Base-by-base conservation (phyloP, 2,797 vertebrate species). In the Morelia viridis region DNA sequence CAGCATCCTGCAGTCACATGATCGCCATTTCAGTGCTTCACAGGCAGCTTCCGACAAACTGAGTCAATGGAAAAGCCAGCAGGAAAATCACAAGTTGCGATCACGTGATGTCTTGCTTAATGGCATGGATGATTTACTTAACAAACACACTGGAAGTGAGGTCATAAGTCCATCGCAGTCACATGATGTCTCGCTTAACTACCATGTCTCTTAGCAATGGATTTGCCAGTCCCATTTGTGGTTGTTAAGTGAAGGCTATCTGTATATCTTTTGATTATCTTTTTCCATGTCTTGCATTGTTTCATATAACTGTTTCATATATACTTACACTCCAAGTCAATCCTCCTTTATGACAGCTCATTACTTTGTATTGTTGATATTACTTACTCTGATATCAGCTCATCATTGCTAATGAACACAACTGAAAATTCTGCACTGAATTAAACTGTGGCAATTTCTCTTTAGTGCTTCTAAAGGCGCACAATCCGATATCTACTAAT, bases 401-500 rank as follows among this genome's bases (percentile, higher is more conserved):
- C 57, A 62, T 76, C 15, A 31, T 62, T 60, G n/a, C 65, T 58
- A 46, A 28, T 64, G 28, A 60, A 65, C 60, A 1, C 35, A 35
- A 1, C 3, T 90, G 50, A 15, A 58, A 85, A 57, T 91, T 83
- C 3, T 15, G 5, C 85, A 24, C 46, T 46, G 31, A 10, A 80
- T 5, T 58, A 87, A 93, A 76, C 24, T 76, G n/a, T 9, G 46
- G 12, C 60, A 3, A 1, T 87, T 88, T 94, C 90, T 93, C 24
- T 35, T 56, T 68, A 90, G 88, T 50, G 1, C 1, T 0, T 10
- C 71, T 57, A 68, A 7, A n/a, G n/a, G 1, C 85, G 7, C 50
- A 94, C 46, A 41, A 83, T 61, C 53, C 64, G 68, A 89, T 15
- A 17, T 24, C 56, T 31, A 9, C 19, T 86, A 85, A 94, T 62